These are phyloP conservation scores for Argentina silus DNA, from an alignment of 2,797 vertebrate species.

Conservation along the genomic window DNA sequence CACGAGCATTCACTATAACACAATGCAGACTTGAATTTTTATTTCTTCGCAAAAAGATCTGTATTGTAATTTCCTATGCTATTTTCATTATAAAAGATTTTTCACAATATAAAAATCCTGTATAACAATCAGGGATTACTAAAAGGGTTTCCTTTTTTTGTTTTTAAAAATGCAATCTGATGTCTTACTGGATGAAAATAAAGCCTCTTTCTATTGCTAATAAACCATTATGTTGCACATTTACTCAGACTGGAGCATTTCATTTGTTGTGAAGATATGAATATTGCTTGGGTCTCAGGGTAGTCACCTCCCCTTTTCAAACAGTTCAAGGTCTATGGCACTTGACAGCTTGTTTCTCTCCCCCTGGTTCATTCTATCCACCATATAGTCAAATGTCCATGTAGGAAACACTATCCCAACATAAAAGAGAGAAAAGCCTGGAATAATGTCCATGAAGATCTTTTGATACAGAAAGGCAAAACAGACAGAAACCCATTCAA, in stretches of 20 bases:
- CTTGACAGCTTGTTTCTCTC: slow-evolving; percentile 82
- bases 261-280: slow-evolving; percentile 72
- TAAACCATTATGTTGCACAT: slow-evolving; percentile 71
- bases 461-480: slow-evolving; percentile 83
- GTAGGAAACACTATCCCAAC: slow-evolving; percentile 30
- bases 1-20: slow-evolving; percentile 57
- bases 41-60: slow-evolving; percentile 52
- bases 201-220: slow-evolving; percentile 82
- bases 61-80: slow-evolving; percentile 62
- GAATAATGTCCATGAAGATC: slow-evolving; percentile 62
- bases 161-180: slow-evolving; percentile 74
- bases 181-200: slow-evolving; percentile 68
- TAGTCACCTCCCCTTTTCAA: slow-evolving; percentile 70
- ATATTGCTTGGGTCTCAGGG: slow-evolving; percentile 85
- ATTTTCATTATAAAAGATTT: slow-evolving; percentile 69
- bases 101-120: slow-evolving; percentile 77
- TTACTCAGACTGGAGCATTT: slow-evolving; percentile 66
- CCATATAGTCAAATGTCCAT: slow-evolving; percentile 54
- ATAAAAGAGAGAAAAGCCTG: slow-evolving; percentile 71
- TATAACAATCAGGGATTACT: slow-evolving; percentile 88
- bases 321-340: slow-evolving; percentile 96
- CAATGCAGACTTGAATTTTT: slow-evolving; percentile 51
- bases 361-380: slow-evolving; percentile 43
- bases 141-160: slow-evolving; percentile 85
- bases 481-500: slow-evolving; percentile 82